phyloP scores from a whole-genome alignment of 2,888 invertebrate genomes.

The Tenthredo scrophulariae region DNA sequence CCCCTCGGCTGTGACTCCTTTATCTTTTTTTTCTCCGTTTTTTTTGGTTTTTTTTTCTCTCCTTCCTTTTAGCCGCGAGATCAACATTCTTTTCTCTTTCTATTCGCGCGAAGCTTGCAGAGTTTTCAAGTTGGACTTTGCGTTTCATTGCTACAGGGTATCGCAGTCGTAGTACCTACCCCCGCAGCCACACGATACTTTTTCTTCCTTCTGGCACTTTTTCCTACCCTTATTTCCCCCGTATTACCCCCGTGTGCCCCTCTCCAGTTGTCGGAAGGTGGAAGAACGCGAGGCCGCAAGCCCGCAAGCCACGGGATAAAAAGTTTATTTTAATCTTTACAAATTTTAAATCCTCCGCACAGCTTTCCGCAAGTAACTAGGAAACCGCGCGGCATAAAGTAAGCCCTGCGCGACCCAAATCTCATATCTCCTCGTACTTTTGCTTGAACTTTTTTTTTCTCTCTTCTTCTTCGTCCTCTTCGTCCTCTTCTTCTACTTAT shows the following conservation, averaged over 20 bases:
- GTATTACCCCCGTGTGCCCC: not conserved
- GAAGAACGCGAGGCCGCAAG: slow-evolving; percentile 28
- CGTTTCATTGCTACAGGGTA: slow-evolving; percentile 49
- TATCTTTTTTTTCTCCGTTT: slow-evolving; percentile 58
- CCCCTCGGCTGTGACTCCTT: slow-evolving; percentile 50
- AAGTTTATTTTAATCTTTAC: slow-evolving; percentile 76
- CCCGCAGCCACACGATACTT: slow-evolving; percentile 17
- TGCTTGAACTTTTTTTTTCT: slow-evolving; percentile 20
- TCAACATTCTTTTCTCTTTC: slow-evolving; percentile 56
- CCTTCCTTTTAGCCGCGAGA: slow-evolving; percentile 56
- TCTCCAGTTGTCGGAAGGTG: not conserved
- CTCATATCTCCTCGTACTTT: slow-evolving; percentile 59
- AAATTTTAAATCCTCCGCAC: slow-evolving; percentile 71
- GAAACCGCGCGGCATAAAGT: slow-evolving; percentile 62
- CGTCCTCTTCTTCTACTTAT: not conserved
- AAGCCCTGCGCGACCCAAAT: slow-evolving; percentile 61
- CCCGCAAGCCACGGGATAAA: slow-evolving; percentile 68
- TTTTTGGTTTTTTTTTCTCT: slow-evolving; percentile 58
- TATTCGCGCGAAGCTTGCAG: slow-evolving; percentile 56
- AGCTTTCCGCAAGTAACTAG: slow-evolving; percentile 58
- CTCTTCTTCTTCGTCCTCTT: not conserved
- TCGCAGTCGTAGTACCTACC: not conserved
- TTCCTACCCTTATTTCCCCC: slow-evolving; percentile 12
- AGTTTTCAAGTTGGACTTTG: slow-evolving; percentile 53
- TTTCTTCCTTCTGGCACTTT: slow-evolving; percentile 46